These are phyloP conservation scores for Teinopalpus imperialis DNA, from an alignment of 2,888 invertebrate species.

Conservation along the genomic window DNA sequence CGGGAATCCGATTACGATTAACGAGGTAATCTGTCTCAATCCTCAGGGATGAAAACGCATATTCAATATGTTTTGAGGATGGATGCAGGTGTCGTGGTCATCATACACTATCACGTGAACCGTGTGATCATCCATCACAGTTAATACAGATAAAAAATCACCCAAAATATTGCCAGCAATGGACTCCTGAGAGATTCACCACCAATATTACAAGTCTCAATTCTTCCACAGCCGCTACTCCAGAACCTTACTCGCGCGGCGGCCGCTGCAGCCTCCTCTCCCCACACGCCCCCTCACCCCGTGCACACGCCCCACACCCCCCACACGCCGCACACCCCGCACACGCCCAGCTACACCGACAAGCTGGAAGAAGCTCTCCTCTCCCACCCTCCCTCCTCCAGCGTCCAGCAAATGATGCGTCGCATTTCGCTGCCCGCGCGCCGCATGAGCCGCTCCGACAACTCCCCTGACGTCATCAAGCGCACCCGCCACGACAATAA, in stretches of 20 bases:
- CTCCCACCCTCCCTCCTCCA: slow-evolving; percentile 62
- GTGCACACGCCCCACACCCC: slow-evolving; percentile 49
- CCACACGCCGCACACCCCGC: slow-evolving; percentile 62
- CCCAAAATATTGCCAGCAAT: too few relatives aligned
- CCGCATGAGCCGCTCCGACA: slow-evolving; percentile 83
- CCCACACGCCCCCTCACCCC: slow-evolving; percentile 79
- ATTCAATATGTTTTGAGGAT: too few relatives aligned
- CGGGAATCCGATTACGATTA: too few relatives aligned
- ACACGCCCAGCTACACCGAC: slow-evolving; percentile 63
- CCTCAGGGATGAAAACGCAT: too few relatives aligned
- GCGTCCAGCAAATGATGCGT: slow-evolving; percentile 85
- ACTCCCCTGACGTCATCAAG: slow-evolving; percentile 85
- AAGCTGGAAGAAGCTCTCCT: slow-evolving; percentile 72
- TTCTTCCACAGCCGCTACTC: slow-evolving; percentile 79
- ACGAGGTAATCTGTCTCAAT: too few relatives aligned
- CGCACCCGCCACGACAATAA: slow-evolving; percentile 84
- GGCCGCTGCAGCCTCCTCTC: slow-evolving; percentile 80
- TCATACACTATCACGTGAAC: too few relatives aligned
- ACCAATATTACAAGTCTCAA: too few relatives aligned
- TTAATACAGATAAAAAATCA: too few relatives aligned
- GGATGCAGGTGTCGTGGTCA: too few relatives aligned
- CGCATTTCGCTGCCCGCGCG: slow-evolving; percentile 70
- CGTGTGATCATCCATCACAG: too few relatives aligned
- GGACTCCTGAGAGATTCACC: too few relatives aligned
- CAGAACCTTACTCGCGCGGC: slow-evolving; percentile 85